Percentiles rank a stretch among this genome's conserved stretches.
phyloP scores from a whole-genome alignment of 2,113 vertebrate genomes.

The Amblyopsis rosae region DNA sequence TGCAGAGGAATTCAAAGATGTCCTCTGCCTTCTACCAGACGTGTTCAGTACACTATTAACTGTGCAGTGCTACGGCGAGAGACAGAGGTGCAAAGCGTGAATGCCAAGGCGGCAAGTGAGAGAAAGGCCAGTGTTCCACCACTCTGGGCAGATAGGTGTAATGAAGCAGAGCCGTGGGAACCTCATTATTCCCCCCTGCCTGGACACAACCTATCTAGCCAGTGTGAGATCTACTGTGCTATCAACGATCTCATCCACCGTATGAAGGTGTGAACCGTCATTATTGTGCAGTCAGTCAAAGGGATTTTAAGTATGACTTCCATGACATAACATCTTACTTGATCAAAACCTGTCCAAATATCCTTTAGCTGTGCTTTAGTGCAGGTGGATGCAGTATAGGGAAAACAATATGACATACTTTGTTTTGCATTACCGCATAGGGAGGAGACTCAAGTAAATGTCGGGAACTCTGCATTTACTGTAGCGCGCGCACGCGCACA shows the following conservation, averaged over 20 bases:
- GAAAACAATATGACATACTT: too few relatives aligned
- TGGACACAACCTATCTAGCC: conserved; percentile 31
- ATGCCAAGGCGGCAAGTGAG: conserved; percentile 12
- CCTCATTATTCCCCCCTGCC: conserved; percentile 48
- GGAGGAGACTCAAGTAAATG: too few relatives aligned
- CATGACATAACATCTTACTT: conserved; percentile 17
- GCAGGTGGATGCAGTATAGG: conserved; percentile 8
- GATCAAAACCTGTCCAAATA: conserved; percentile 35
- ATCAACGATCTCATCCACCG: conserved; percentile 52
- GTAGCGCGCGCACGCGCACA: too few relatives aligned
- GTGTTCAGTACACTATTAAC: conserved; percentile 29
- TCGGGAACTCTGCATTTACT: too few relatives aligned
- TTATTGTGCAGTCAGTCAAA: conserved; percentile 50
- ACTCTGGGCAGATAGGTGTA: conserved; percentile 56
- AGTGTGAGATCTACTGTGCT: conserved; percentile 54
- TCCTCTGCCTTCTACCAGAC: not conserved
- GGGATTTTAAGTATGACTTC: conserved; percentile 27
- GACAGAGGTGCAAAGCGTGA: not conserved
- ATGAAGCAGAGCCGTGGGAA: conserved; percentile 64
- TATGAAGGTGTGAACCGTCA: conserved; percentile 30
- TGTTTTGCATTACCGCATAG: too few relatives aligned
- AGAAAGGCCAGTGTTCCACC: conserved; percentile 39
- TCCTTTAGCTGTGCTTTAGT: conserved; percentile 30
- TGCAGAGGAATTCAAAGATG: too few relatives aligned
- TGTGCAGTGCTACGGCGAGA: conserved; percentile 27